Percentiles rank a stretch among this genome's conserved stretches.
Conservation (phyloP, 2,797 vertebrate species). For the Glyptemys insculpta region DNA sequence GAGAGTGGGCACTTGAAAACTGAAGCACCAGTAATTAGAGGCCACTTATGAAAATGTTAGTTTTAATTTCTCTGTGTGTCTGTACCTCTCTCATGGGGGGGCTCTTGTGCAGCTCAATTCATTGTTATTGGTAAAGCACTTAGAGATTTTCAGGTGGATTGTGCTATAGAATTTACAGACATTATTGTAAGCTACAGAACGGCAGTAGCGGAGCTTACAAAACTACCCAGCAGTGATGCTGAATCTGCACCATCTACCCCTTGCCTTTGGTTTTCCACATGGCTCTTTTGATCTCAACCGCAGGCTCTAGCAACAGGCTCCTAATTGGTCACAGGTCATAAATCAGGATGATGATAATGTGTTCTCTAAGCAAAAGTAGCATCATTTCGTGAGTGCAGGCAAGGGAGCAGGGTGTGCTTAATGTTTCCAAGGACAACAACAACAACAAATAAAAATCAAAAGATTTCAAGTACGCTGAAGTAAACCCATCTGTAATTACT, state of each 20-base stretch:
- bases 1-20: background rate
- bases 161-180: background rate
- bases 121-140: background rate
- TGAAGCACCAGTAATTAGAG: background rate
- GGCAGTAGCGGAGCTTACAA: conserved; percentile 39
- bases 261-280: conserved; percentile 53
- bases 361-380: conserved; percentile 51
- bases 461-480: background rate
- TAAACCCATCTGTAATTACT: background rate
- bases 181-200: background rate
- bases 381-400: background rate
- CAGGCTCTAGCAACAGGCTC: conserved; percentile 64
- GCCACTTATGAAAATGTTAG: background rate
- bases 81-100: background rate
- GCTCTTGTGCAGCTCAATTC: background rate
- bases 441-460: conserved; percentile 22
- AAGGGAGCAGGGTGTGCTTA: conserved; percentile 57
- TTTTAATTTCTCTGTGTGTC: background rate
- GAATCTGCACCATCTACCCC: conserved; percentile 3
- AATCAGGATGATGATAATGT: conserved; percentile 42
- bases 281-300: conserved; percentile 65
- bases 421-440: conserved; percentile 53
- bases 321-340: conserved; percentile 63
- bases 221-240: conserved; percentile 51
- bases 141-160: background rate